Conservation (phyloP, 2,888 invertebrate genomes). For the Napeogenes inachia region DNA sequence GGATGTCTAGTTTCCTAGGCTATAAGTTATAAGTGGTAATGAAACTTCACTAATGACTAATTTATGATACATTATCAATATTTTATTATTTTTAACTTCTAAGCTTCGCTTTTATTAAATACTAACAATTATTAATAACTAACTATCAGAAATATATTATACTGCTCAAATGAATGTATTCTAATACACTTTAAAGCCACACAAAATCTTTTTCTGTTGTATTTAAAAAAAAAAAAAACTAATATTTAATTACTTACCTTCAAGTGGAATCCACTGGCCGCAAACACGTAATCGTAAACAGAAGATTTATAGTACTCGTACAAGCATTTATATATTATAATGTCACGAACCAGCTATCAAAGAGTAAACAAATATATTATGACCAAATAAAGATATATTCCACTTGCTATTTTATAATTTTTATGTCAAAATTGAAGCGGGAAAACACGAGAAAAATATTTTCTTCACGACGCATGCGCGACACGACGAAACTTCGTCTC, state of each 20-base stretch:
- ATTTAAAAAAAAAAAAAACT: not conserved
- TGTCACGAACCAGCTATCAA: not conserved
- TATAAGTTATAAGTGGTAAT: not conserved
- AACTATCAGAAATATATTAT: too few species aligned
- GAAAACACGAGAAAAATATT: conserved; percentile 28
- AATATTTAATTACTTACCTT: conserved; percentile 41
- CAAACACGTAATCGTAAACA: conserved; percentile 7
- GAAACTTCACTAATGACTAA: too few species aligned
- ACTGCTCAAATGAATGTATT: not conserved
- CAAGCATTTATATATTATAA: conserved; percentile 2
- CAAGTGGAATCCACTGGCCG: conserved; percentile 40
- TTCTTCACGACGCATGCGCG: conserved; percentile 44
- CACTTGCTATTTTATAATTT: not conserved
- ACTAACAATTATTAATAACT: too few species aligned
- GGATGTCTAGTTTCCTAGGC: not conserved
- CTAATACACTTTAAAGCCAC: not conserved
- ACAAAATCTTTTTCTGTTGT: not conserved
- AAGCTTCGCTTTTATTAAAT: too few species aligned
- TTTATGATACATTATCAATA: too few species aligned
- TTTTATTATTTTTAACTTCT: too few species aligned
- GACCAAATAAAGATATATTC: not conserved
- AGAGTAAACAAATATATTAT: conserved; percentile 3
- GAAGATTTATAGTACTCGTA: conserved; percentile 3
- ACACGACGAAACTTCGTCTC: conserved; percentile 38
- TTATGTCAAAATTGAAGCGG: conserved; percentile 17